These are phyloP conservation scores for Disparrhopalites patrizii DNA, from an alignment of 2,888 invertebrate genomes.

Conservation along the genomic window DNA sequence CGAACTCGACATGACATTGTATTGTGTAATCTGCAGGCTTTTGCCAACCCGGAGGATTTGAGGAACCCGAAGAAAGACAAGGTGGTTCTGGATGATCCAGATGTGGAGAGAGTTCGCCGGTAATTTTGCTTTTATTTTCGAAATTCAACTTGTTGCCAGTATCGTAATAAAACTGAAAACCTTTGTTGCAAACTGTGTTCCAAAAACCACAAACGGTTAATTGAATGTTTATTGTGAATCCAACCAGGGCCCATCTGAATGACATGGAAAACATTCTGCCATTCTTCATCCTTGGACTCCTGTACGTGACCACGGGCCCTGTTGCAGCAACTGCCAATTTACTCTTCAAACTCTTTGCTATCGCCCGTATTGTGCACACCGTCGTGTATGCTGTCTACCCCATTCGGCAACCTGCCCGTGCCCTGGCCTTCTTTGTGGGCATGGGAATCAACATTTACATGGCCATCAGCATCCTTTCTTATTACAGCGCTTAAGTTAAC, in stretches of 20 bases:
- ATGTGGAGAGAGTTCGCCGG: constrained; percentile 57
- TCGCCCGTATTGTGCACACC: constrained; percentile 60
- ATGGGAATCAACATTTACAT: constrained; percentile 55
- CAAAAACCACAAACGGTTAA: neutral
- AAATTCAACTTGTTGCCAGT: too few species aligned
- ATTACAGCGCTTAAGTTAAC: neutral
- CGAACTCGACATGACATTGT: too few species aligned
- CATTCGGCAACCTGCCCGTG: constrained; percentile 60
- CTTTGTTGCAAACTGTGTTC: neutral
- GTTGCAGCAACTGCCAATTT: constrained; percentile 54
- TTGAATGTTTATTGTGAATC: neutral
- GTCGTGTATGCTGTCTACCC: constrained; percentile 62
- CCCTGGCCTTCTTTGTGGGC: constrained; percentile 54
- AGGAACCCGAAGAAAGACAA: constrained; percentile 50
- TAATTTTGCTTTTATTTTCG: constrained; percentile 41
- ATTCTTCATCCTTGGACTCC: constrained; percentile 60
- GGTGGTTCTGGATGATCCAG: constrained; percentile 53
- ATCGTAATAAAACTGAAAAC: neutral
- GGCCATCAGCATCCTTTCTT: constrained; percentile 50
- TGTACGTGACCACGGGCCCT: constrained; percentile 62
- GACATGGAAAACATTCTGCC: constrained; percentile 63
- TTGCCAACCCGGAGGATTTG: constrained; percentile 57
- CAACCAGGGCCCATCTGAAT: constrained; percentile 66
- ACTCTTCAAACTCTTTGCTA: constrained; percentile 60
- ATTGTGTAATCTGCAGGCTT: too few species aligned